Percentiles rank a stretch among this genome's conserved stretches.
Evolutionary conservation across 2,888 invertebrate genomes (phyloP).

Genomic region (Acanthosoma haemorrhoidale): DNA sequence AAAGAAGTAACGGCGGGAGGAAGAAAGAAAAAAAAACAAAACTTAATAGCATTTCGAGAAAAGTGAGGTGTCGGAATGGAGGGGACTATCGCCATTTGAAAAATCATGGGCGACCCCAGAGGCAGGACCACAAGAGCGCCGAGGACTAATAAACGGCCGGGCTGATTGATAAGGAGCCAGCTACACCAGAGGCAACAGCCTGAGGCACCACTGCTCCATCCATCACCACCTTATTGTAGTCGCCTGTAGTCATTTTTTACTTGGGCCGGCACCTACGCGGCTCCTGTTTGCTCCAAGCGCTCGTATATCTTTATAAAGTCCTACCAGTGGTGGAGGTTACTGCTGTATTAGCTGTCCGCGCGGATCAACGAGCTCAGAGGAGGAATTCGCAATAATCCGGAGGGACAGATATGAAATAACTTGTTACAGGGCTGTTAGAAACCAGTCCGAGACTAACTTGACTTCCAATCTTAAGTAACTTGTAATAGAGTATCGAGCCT

Average conservation of each 20-base stretch:
- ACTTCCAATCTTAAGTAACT: too few relatives aligned
- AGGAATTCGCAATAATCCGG: too few relatives aligned
- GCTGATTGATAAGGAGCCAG: background rate
- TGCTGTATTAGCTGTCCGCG: too few relatives aligned
- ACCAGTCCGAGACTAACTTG: too few relatives aligned
- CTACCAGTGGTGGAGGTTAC: background rate
- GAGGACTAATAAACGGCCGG: background rate
- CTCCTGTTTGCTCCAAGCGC: background rate
- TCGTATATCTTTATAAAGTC: background rate
- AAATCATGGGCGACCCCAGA: background rate
- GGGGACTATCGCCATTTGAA: background rate
- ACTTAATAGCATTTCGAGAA: too few relatives aligned
- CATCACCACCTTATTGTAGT: conserved; percentile 1
- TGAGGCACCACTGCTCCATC: background rate
- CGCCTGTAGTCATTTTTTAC: background rate
- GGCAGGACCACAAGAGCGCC: background rate
- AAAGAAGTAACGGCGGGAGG: background rate
- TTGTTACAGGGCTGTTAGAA: too few relatives aligned
- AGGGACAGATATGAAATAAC: too few relatives aligned
- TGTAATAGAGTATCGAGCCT: too few relatives aligned
- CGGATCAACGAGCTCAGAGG: too few relatives aligned
- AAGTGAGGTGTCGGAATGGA: conserved; percentile 1
- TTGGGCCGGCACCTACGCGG: background rate
- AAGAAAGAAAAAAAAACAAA: background rate
- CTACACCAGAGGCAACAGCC: too few relatives aligned